phyloP scores from a whole-genome alignment of 2,113 vertebrate genomes.

The Actenoides hombroni region DNA sequence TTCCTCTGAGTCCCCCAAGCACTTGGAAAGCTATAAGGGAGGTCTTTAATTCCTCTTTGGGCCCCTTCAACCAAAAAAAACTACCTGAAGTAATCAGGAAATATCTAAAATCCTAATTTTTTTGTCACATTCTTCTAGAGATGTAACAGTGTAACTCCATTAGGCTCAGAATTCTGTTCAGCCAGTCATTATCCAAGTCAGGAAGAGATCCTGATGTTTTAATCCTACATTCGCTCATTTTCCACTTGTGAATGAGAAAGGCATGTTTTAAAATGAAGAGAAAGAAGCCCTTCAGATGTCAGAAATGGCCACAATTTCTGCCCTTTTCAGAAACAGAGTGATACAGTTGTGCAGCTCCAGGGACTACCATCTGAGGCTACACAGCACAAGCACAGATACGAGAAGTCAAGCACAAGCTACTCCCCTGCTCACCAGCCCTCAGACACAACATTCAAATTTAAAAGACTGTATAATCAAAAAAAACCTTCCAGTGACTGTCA shows the following conservation, averaged over 20 bases:
- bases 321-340: neutral
- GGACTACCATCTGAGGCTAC: neutral
- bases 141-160: neutral
- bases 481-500: neutral
- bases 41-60: neutral
- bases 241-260: neutral
- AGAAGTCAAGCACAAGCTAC: neutral
- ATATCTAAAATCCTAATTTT: neutral
- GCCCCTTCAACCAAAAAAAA: neutral
- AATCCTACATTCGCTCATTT: neutral
- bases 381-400: neutral
- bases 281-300: neutral
- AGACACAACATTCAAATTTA: neutral
- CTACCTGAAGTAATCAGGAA: neutral
- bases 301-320: neutral
- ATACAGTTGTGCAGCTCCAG: neutral
- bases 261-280: neutral
- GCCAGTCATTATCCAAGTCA: neutral
- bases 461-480: neutral
- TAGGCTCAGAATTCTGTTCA: neutral
- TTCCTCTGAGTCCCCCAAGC: neutral
- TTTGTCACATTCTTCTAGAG: neutral
- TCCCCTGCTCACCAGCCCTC: neutral
- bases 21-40: neutral
- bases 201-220: neutral